Conservation (phyloP, 2,113 vertebrate genomes). For the Ancistrus triradiatus region DNA sequence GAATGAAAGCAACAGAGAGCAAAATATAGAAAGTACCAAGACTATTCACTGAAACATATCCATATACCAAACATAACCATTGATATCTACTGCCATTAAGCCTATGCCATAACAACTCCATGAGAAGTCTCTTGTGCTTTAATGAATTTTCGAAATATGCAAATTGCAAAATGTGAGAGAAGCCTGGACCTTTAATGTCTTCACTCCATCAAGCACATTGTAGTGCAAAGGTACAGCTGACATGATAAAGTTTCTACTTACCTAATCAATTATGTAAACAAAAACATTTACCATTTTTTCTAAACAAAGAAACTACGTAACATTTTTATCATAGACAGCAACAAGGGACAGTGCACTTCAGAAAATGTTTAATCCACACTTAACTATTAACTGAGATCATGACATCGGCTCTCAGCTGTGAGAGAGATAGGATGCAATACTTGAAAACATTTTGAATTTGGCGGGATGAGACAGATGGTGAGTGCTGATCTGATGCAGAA, state of each 20-base stretch:
- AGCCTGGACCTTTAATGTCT: background rate
- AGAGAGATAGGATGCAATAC: no score
- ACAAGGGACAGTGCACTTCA: constrained; percentile 11
- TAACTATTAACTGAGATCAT: no score
- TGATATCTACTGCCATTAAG: background rate
- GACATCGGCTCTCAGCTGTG: no score
- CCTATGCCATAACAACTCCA: background rate
- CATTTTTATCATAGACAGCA: constrained; percentile 11
- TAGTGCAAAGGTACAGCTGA: constrained; percentile 17
- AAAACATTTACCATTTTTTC: no score
- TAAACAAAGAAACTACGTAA: no score
- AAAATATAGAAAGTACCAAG: background rate
- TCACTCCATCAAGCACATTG: constrained; percentile 2
- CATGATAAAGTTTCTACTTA: constrained; percentile 16
- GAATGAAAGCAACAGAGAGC: background rate
- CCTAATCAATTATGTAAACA: constrained; percentile 34
- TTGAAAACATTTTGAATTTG: no score
- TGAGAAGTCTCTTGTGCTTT: background rate
- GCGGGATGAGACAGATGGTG: constrained; percentile 30
- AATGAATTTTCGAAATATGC: constrained; percentile 2
- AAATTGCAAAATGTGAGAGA: background rate
- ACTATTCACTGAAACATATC: background rate
- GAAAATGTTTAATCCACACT: no score
- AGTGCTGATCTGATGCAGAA: constrained; percentile 18
- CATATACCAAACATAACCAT: background rate